Conservation (phyloP, 2,797 vertebrate species). For the Tiaroga cobitis region DNA sequence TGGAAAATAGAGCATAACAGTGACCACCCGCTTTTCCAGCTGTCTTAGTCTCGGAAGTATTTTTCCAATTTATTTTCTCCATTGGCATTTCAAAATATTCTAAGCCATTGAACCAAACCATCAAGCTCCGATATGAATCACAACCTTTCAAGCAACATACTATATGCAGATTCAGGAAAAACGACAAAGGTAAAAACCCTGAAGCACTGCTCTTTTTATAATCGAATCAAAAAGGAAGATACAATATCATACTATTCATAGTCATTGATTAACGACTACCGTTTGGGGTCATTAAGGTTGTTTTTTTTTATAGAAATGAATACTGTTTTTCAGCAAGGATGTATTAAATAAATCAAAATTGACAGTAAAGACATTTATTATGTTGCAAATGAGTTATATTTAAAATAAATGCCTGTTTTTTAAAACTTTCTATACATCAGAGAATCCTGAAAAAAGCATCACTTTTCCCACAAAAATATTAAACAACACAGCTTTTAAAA, state of each 20-base stretch:
- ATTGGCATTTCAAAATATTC: background rate
- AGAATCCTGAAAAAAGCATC: background rate
- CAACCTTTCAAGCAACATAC: background rate
- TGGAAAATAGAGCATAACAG: background rate
- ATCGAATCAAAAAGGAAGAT: background rate
- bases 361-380: background rate
- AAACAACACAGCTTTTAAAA: background rate
- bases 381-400: background rate
- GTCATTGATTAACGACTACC: background rate
- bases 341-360: background rate
- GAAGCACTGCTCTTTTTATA: background rate
- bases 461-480: background rate
- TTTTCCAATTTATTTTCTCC: background rate
- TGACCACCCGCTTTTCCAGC: background rate
- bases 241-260: background rate
- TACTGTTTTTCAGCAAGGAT: background rate
- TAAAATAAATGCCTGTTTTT: background rate
- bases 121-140: background rate
- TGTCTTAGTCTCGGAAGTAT: background rate
- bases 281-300: background rate
- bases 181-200: background rate
- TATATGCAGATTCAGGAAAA: background rate
- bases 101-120: background rate
- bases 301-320: background rate
- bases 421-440: background rate